These are phyloP conservation scores for Erynnis tages DNA, from an alignment of 2,888 invertebrate species.

Conservation along the genomic window DNA sequence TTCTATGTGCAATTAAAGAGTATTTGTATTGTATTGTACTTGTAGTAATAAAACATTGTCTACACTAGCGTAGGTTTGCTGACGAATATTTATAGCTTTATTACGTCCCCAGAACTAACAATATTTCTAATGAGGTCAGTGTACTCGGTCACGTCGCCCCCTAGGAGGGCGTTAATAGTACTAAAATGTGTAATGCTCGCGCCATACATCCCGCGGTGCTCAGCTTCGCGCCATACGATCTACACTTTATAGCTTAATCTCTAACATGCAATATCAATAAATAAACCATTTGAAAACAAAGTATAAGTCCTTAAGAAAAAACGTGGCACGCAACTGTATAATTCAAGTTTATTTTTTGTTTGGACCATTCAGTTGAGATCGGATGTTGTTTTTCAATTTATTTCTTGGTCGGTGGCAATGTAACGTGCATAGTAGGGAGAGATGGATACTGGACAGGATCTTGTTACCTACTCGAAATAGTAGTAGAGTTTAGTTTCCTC, in stretches of 20 bases:
- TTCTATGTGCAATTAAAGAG: no score
- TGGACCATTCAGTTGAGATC: conserved; percentile 30
- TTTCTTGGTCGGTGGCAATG: conserved; percentile 26
- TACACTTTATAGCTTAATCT: conserved; percentile 77
- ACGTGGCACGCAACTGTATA: conserved; percentile 34
- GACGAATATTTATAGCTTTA: no score
- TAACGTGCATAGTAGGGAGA: no score
- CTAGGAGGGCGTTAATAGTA: conserved; percentile 41
- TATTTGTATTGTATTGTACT: no score
- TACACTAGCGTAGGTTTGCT: no score
- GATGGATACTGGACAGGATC: background rate
- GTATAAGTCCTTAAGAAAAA: conserved; percentile 40
- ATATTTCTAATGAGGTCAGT: conserved; percentile 21
- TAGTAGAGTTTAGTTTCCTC: no score
- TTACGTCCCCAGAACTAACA: background rate
- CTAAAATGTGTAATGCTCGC: conserved; percentile 65
- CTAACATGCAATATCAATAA: conserved; percentile 70
- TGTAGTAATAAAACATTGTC: no score
- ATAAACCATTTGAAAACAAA: conserved; percentile 62
- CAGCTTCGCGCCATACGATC: conserved; percentile 61
- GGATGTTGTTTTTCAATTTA: conserved; percentile 36
- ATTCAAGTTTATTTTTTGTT: conserved; percentile 37
- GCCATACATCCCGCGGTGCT: conserved; percentile 63
- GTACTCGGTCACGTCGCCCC: conserved; percentile 17
- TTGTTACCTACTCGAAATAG: no score